phyloP scores from a whole-genome alignment of 1,140 invertebrate genomes.

The Leptinotarsa defecta region DNA sequence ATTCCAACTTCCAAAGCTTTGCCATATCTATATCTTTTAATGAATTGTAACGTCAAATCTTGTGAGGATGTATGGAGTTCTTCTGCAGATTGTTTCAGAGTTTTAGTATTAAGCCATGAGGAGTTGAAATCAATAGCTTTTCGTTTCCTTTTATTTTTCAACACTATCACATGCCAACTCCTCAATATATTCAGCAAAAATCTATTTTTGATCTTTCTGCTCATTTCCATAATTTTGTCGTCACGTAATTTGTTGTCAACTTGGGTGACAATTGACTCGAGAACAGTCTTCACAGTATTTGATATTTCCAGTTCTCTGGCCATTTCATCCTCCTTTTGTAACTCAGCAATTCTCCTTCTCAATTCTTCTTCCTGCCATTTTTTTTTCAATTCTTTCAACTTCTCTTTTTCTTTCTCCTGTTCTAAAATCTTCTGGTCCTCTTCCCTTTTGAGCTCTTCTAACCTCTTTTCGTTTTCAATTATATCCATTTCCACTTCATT shows the following conservation, averaged over 20 bases:
- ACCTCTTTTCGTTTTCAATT: conserved; percentile 25
- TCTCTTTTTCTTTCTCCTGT: conserved; percentile 25
- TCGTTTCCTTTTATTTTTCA: conserved; percentile 53
- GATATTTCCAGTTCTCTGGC: conserved; percentile 40
- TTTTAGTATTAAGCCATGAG: conserved; percentile 63
- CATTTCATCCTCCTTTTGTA: conserved; percentile 37
- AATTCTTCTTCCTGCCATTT: conserved; percentile 33
- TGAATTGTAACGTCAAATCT: conserved; percentile 59
- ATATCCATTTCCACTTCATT: conserved; percentile 6
- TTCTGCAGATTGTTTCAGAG: conserved; percentile 59
- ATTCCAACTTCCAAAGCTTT: conserved; percentile 56
- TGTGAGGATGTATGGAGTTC: conserved; percentile 60
- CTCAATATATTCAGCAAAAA: conserved; percentile 57
- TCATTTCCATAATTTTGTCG: conserved; percentile 54
- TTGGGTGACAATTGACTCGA: conserved; percentile 49
- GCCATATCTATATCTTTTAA: conserved; percentile 61
- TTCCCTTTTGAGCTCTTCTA: conserved; percentile 32
- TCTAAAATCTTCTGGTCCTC: conserved; percentile 37
- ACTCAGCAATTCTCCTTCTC: conserved; percentile 28
- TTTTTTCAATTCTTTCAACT: conserved; percentile 40
- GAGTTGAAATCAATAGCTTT: conserved; percentile 64
- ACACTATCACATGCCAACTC: conserved; percentile 58
- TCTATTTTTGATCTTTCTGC: conserved; percentile 52
- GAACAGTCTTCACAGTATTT: conserved; percentile 33
- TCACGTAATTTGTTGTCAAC: conserved; percentile 46